Base-by-base conservation (phyloP, 2,113 vertebrate species). In the Promerops cafer region DNA sequence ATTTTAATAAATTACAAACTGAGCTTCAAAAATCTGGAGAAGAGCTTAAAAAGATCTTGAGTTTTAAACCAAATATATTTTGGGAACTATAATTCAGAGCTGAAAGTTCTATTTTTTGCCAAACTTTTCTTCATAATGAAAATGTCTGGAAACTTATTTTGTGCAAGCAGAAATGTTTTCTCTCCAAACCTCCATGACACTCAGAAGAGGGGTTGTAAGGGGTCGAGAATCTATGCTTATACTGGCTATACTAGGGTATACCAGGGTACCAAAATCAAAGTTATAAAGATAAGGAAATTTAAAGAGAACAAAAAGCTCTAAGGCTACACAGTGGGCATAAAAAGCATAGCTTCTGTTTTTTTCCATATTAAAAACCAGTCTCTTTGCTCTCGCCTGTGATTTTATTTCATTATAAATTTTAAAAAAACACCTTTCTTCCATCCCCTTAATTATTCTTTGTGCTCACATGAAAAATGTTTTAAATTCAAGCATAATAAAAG, bases 401-500 rank as follows among this genome's bases (percentile, higher is more conserved):
- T 76, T 84, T 93, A 94, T 96, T 97, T 94, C 78, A 94, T 91
- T 96, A 87, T 93, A 95, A 89, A 89, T 96, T 89, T 53, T 0
- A n/a, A 78, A 28, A 75, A 49, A 31, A 2, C 0, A 3, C 39
- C 63, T 90, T 92, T 89, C 60, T 81, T 91, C 72, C 16, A 75
- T 71, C 35, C 42, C 42, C 52, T 89, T 91, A 94, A 94, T 94
- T 96, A 96, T 95, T 94, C 90, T 91, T 92, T 84, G 65, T 96
- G 72, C 75, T 95, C 66, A 40, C 91, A 91, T 96, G 96, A 96
- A 94, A 82, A 94, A 96, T 96, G 95, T 96, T 94, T 95, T 92
- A 96, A 96, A 96, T 95, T 97, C 94, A 83, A 91, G 92, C 40
- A 85, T 95, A 91, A 96, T 96, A 96, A 91, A 97, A 95, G 89